Conservation (phyloP, 2,113 vertebrate genomes). For the Oncorhynchus masou region DNA sequence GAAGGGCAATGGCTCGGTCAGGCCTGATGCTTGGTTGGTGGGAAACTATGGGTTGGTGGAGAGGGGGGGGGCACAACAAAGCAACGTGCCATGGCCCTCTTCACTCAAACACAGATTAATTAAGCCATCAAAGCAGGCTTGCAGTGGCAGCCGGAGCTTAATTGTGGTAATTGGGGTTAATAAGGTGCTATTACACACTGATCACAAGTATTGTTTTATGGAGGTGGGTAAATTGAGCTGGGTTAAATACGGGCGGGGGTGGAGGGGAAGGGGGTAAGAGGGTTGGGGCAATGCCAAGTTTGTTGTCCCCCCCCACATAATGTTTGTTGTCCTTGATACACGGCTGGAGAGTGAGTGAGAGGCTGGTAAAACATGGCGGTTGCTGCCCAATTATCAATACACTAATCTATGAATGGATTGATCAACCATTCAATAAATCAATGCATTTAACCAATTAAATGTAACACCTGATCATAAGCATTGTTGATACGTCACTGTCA, state of each 20-base stretch:
- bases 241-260: constrained; percentile 72
- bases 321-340: background rate
- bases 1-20: constrained; percentile 70
- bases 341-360: background rate
- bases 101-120: constrained; percentile 77
- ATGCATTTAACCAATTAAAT: background rate
- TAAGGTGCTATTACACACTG: constrained; percentile 78
- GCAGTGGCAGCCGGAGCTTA: constrained; percentile 77
- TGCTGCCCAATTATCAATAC: background rate
- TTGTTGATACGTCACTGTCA: background rate
- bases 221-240: constrained; percentile 71
- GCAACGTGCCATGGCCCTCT: constrained; percentile 51
- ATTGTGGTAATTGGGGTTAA: constrained; percentile 84
- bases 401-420: background rate
- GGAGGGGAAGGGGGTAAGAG: constrained; percentile 7
- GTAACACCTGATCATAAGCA: background rate
- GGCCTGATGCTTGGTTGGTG: constrained; percentile 43
- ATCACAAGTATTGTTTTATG: constrained; percentile 78
- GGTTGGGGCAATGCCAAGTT: constrained; percentile 42
- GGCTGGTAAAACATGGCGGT: background rate
- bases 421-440: background rate
- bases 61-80: background rate
- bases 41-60: too few species aligned
- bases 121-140: constrained; percentile 77
- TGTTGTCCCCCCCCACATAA: too few species aligned